Evolutionary conservation across 2,797 vertebrate genomes (phyloP).

Genomic region (Garrulus glandarius): DNA sequence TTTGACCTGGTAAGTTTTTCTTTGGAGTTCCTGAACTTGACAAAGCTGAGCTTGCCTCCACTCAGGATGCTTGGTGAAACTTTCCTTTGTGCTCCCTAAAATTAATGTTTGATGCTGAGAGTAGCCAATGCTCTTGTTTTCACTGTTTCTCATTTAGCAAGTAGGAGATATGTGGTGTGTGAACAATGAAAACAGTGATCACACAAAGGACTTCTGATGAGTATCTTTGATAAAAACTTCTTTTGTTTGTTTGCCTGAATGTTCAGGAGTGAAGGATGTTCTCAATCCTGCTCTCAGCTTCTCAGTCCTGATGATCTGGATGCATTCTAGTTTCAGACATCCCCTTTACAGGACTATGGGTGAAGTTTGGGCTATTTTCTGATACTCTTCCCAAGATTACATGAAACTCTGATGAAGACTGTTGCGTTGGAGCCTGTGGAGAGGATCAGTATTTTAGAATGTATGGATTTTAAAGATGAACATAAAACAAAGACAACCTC

Average conservation of each 20-base stretch:
- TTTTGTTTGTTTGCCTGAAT: neutral
- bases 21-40: neutral
- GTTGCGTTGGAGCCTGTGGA: neutral
- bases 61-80: neutral
- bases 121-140: neutral
- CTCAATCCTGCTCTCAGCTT: neutral
- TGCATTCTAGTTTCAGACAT: neutral
- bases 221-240: neutral
- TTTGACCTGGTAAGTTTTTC: slow-evolving; percentile 88
- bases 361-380: neutral
- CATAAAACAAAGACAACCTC: neutral
- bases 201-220: neutral
- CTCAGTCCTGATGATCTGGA: neutral
- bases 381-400: neutral
- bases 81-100: neutral
- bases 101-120: neutral
- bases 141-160: neutral
- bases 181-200: neutral
- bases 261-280: neutral
- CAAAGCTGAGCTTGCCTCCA: neutral
- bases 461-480: neutral
- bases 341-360: neutral
- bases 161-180: neutral
- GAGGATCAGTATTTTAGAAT: neutral
- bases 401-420: neutral